A percentile compares a stretch with the other conserved stretches of the same genome.
Evolutionary conservation across 2,113 vertebrate genomes (phyloP).

Genomic region (Oreochromis tanganicae): DNA sequence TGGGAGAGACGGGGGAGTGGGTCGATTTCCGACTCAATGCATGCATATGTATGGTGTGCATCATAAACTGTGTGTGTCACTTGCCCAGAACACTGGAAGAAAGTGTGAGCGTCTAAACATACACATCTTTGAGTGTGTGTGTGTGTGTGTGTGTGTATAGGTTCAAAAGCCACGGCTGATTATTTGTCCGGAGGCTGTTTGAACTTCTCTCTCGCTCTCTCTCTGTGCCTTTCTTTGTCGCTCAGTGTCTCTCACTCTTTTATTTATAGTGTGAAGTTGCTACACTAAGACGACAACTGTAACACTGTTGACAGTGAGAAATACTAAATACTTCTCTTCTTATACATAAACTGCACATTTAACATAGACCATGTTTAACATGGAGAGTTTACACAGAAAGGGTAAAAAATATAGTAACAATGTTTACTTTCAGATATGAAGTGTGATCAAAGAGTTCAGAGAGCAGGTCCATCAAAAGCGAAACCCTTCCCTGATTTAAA

Average conservation of each 20-base stretch:
- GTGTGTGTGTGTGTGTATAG: neutral
- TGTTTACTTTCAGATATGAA: neutral
- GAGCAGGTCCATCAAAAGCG: neutral
- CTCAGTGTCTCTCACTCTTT: neutral
- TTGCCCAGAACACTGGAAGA: neutral
- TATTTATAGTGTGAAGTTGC: neutral
- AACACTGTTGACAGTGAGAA: neutral
- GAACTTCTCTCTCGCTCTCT: neutral
- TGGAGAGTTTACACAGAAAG: neutral
- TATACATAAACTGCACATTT: neutral
- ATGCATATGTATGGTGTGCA: neutral
- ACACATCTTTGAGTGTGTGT: neutral
- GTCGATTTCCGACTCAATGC: neutral
- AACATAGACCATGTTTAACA: fast-evolving
- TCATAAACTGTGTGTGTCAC: neutral
- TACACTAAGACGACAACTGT: neutral
- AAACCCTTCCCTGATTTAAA: neutral
- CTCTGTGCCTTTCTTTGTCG: neutral
- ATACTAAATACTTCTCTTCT: neutral
- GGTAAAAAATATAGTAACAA: neutral
- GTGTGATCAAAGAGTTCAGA: neutral
- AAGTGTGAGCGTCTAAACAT: neutral
- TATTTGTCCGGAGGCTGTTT: neutral
- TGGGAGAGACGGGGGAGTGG: neutral
- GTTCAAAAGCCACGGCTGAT: neutral